A percentile compares a stretch with the other conserved stretches of the same genome.
These are phyloP conservation scores for Origma solitaria DNA, from an alignment of 2,113 vertebrate species.

Conservation along the genomic window DNA sequence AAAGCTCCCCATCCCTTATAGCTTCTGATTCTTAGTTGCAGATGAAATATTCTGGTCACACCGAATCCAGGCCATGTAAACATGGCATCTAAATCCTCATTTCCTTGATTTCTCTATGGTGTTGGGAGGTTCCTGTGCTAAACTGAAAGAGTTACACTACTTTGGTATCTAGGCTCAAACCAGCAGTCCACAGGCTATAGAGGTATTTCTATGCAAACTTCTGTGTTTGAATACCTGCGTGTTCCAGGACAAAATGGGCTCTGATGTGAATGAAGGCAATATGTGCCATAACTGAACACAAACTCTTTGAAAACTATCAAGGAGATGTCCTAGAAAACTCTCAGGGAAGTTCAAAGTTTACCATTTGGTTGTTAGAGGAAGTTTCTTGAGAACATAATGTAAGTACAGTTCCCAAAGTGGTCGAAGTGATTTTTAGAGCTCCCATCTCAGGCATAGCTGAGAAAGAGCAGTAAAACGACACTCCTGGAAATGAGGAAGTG, in stretches of 20 bases:
- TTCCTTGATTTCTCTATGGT: neutral
- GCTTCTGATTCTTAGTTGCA: neutral
- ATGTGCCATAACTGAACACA: neutral
- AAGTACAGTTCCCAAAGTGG: neutral
- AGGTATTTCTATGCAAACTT: neutral
- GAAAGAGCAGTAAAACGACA: conserved; percentile 12
- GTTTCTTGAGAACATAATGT: neutral
- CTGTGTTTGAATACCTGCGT: neutral
- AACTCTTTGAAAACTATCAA: neutral
- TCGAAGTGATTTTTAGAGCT: neutral
- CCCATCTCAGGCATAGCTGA: neutral
- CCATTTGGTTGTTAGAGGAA: neutral
- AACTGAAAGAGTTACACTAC: neutral
- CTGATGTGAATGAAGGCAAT: neutral
- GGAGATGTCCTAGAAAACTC: neutral
- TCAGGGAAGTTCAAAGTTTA: neutral
- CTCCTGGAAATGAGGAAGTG: conserved; percentile 11
- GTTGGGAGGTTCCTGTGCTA: neutral
- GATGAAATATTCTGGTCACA: neutral
- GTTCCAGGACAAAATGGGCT: neutral
- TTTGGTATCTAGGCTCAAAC: neutral
- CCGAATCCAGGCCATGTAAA: neutral
- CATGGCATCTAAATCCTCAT: neutral
- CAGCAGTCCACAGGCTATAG: neutral
- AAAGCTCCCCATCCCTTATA: neutral